These are phyloP conservation scores for Ceyx margarethae DNA, from an alignment of 2,113 vertebrate species.

Conservation along the genomic window DNA sequence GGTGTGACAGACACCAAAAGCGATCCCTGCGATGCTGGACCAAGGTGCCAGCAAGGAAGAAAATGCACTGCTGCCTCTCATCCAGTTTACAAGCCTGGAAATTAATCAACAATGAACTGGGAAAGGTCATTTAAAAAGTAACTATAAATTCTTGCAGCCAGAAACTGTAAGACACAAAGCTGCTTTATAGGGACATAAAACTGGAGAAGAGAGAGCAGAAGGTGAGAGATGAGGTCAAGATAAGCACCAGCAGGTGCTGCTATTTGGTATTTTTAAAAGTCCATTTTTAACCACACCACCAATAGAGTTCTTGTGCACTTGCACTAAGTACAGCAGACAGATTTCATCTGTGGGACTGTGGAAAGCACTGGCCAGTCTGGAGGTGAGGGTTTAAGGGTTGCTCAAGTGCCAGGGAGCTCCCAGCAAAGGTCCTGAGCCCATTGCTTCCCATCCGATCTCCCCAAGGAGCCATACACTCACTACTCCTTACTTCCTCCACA, in stretches of 20 bases:
- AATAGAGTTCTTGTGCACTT: neutral
- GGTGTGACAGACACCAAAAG: neutral
- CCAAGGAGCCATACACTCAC: rapidly evolving
- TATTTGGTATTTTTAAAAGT: neutral
- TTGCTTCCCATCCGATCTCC: neutral
- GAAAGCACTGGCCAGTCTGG: neutral
- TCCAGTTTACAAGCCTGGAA: neutral
- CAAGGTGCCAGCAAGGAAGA: neutral
- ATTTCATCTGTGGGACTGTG: neutral
- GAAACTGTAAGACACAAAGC: neutral
- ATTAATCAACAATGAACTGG: neutral
- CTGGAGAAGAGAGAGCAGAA: neutral
- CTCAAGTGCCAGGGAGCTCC: neutral
- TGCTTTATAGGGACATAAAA: neutral
- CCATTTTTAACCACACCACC: neutral
- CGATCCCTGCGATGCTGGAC: neutral
- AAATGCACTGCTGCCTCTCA: neutral
- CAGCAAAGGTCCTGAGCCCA: neutral
- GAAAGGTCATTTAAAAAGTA: conserved; percentile 5
- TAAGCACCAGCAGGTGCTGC: neutral
- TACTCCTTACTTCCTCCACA: neutral
- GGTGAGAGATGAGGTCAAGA: neutral
- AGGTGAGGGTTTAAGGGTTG: neutral
- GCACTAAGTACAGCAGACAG: neutral
- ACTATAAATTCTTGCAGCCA: neutral